These are phyloP conservation scores for Iselma pallidipennis DNA, from an alignment of 2,888 invertebrate genomes.

Conservation along the genomic window DNA sequence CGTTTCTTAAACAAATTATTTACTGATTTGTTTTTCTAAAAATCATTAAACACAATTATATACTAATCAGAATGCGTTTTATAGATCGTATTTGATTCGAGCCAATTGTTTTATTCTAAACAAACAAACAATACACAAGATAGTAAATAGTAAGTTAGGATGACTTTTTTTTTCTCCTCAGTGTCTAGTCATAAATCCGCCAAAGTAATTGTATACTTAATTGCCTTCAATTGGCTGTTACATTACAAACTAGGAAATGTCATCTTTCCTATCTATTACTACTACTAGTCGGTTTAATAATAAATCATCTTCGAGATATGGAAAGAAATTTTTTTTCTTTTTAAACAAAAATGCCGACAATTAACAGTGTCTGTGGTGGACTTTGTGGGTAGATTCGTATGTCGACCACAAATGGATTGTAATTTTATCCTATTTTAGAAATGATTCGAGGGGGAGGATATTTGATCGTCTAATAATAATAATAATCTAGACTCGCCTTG, in stretches of 20 bases:
- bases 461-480: too few relatives aligned
- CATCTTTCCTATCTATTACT: slow-evolving; percentile 10
- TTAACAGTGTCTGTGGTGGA: too few relatives aligned
- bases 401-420: too few relatives aligned
- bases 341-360: too few relatives aligned
- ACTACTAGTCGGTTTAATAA: too few relatives aligned
- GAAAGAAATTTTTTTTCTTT: too few relatives aligned
- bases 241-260: slow-evolving; percentile 14
- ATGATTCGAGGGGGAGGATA: too few relatives aligned
- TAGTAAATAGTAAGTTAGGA: slow-evolving; percentile 15
- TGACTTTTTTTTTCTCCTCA: neutral
- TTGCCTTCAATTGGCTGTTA: slow-evolving; percentile 27
- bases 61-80: slow-evolving; percentile 13
- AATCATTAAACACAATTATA: slow-evolving; percentile 12
- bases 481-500: neutral
- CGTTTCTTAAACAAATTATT: neutral
- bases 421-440: too few relatives aligned
- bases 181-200: slow-evolving; percentile 27
- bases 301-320: too few relatives aligned
- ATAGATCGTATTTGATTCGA: slow-evolving; percentile 13
- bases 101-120: slow-evolving; percentile 16
- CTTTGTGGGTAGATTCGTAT: too few relatives aligned
- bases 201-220: slow-evolving; percentile 28
- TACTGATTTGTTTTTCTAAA: neutral
- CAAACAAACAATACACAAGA: neutral